Base-by-base conservation (phyloP, 92 coral and sea anemone species). In the Epizoanthus rinbou region DNA sequence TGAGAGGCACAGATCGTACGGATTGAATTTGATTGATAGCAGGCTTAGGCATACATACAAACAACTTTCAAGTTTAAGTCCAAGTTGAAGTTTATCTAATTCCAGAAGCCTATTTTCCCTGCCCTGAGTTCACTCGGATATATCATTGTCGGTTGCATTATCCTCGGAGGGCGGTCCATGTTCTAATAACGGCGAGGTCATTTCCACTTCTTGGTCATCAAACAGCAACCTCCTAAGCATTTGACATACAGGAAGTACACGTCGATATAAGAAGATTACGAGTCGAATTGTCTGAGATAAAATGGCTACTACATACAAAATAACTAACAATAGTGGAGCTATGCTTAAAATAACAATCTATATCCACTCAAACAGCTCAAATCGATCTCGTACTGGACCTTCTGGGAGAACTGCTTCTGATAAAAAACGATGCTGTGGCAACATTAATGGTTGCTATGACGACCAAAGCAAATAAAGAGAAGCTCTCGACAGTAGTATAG, bases 371-470 rank as follows among this genome's bases (percentile, higher is more conserved):
- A 86, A 11, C 13, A 57, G 57, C 5, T 70, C 64, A 18, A 80
- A 62, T 8, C 63, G 62, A 58, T 22, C 28, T 33, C 8, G 45
- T 23, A 3, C 23, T 0, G 80, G 85, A 17, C 81, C 89, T n/a
- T 58, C 31, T 14, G 89, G 74, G 5, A 68, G 85, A 21, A 80
- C 41, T 59, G 79, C 89, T 18, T 19, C 85, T 23, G 89, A 80
- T 25, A 86, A 53, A n/a, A 37, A 68, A 60, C 1, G 67, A 62
- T 18, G 84, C 81, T n/a, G 80, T 69, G 9, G 85, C 85, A 60
- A 80, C 65, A 60, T 69, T 86, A 78, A 86, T 69, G 17, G 85
- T 80, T 45, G 79, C 82, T 57, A 86, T 86, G 11, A 54, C 58
- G 70, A 60, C 57, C 85, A 86, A 21, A 28, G 64, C 33, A 47